phyloP scores from a whole-genome alignment of 2,888 invertebrate genomes.

The Tryphoninae sp. region DNA sequence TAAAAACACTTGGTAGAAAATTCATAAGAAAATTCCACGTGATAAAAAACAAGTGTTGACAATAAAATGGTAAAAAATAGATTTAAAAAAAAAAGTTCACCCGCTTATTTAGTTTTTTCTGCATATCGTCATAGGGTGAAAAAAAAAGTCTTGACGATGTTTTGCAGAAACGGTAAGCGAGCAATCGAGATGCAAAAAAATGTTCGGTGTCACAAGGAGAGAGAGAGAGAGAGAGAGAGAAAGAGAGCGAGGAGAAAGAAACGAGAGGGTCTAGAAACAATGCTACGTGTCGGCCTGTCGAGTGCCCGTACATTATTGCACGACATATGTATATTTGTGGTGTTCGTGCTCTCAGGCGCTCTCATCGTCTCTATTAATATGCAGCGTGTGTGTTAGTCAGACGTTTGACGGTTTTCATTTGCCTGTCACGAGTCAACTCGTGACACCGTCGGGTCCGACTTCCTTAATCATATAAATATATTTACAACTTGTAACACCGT shows the following conservation, averaged over 20 bases:
- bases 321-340: slow-evolving; percentile 56
- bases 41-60: too few relatives aligned
- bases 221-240: not conserved
- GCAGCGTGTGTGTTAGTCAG: slow-evolving; percentile 57
- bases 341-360: slow-evolving; percentile 31
- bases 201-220: not conserved
- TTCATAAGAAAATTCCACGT: not conserved
- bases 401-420: slow-evolving; percentile 65
- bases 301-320: slow-evolving; percentile 58
- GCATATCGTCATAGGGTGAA: not conserved
- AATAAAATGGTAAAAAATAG: not conserved
- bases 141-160: not conserved
- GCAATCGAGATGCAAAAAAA: not conserved
- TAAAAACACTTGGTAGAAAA: not conserved
- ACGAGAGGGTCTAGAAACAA: slow-evolving; percentile 42
- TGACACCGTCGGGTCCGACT: slow-evolving; percentile 63
- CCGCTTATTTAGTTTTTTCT: not conserved
- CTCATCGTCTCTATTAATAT: slow-evolving; percentile 56
- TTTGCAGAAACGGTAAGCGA: not conserved
- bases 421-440: slow-evolving; percentile 66
- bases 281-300: slow-evolving; percentile 50
- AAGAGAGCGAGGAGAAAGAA: not conserved
- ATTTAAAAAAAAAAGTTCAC: too few relatives aligned
- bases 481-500: slow-evolving; percentile 61
- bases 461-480: slow-evolving; percentile 64